Evolutionary conservation across 1,140 invertebrate species (phyloP).

Genomic region (Zaprionus gabonicus): DNA sequence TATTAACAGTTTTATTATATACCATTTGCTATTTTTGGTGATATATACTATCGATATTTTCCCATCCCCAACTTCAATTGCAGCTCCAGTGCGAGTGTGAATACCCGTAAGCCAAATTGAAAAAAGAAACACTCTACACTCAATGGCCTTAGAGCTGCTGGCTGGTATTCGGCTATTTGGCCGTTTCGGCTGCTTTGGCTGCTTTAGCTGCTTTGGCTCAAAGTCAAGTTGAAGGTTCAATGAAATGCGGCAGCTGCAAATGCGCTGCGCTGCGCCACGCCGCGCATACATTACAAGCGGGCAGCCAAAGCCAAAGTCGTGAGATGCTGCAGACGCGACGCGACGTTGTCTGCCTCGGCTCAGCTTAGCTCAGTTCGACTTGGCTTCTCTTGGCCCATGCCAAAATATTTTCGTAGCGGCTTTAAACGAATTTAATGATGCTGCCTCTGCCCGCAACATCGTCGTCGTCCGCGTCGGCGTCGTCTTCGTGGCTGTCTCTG

Average conservation of each 20-base stretch:
- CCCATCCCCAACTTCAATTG: background rate
- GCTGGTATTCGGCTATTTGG: conserved; percentile 4
- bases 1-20: no score
- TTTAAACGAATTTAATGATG: conserved; percentile 81
- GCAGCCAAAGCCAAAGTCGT: conserved; percentile 63
- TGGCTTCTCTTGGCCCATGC: conserved; percentile 51
- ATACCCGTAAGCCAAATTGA: conserved; percentile 2
- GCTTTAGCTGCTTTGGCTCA: conserved; percentile 31
- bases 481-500: conserved; percentile 60
- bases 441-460: conserved; percentile 54
- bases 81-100: background rate
- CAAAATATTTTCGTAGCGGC: conserved; percentile 68
- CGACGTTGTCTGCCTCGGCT: conserved; percentile 23
- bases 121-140: conserved; percentile 2
- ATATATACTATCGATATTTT: background rate
- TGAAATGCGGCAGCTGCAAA: conserved; percentile 75
- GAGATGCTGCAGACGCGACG: conserved; percentile 58
- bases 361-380: conserved; percentile 6
- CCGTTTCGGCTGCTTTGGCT: background rate
- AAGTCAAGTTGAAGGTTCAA: conserved; percentile 83
- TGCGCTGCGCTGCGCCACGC: conserved; percentile 19
- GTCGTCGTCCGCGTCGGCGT: conserved; percentile 24
- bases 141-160: conserved; percentile 7
- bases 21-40: no score
- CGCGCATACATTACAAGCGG: conserved; percentile 77